Base-by-base conservation (phyloP, 2,113 vertebrate species). In the Puffinus mauretanicus region DNA sequence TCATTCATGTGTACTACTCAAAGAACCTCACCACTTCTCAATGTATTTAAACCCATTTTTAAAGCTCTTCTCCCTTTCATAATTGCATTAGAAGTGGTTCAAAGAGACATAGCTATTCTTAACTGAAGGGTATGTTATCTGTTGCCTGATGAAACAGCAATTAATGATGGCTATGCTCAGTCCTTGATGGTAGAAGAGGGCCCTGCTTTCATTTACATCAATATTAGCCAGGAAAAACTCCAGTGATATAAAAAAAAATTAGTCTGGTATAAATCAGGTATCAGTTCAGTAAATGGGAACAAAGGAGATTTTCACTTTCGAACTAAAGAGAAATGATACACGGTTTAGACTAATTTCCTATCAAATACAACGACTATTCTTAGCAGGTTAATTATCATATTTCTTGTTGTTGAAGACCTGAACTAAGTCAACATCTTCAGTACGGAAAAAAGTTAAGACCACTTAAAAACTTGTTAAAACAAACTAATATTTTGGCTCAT, bases 51-150 rank as follows among this genome's bases (percentile, higher is more conserved):
- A 75, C 0, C 13, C n/a, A 83, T 62, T 81, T 86, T 78, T 67
- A 88, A 86, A 92, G 58, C 54, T 85, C 80, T 93, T 90, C 52
- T 93, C 30, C n/a, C n/a, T 51, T 83, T 86, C 64, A 71, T 81
- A 94, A 84, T 83, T 93, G 38, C 67, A 88, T 92, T 86, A 92
- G 38, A 89, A 89, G 61, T 84, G 47, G 40, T 72, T 96, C 64
- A 95, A 93, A 86, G n/a, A 90, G n/a, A 73, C 14, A 52, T 2
- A 90, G 51, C 15, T 94, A 75, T 60, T 94, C 60, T 94, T 86
- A 90, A 60, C n/a, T 96, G 67, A 94, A 93, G 82, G 16, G 14
- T 70, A 60, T 86, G n/a, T 20, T 88, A 93, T 75, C 51, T n/a
- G 22, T 38, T 90, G 27, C 71, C 64, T 83, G 55, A 87, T 75